Percentiles rank a stretch among this genome's conserved stretches.
Conservation (phyloP, 2,797 vertebrate genomes). For the Anas bernieri region DNA sequence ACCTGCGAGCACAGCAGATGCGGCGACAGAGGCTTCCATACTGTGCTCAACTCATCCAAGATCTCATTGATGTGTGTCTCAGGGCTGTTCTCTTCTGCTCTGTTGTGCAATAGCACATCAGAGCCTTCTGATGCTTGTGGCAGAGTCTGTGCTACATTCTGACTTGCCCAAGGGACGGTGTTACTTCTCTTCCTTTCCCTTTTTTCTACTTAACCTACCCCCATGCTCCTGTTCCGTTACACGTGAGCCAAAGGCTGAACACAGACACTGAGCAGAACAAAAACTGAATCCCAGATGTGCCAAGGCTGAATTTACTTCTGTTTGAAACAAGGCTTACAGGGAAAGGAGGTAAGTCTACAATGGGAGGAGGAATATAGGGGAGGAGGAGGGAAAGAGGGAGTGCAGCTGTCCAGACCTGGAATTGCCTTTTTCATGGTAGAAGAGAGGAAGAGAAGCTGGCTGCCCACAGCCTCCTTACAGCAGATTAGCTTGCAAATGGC, state of each 20-base stretch:
- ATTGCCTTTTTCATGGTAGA: background rate
- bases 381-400: background rate
- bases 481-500: background rate
- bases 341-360: background rate
- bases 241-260: background rate
- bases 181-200: background rate
- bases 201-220: background rate
- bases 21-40: background rate
- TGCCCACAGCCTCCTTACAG: background rate
- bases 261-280: background rate
- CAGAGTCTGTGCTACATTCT: slow-evolving; percentile 33
- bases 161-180: background rate
- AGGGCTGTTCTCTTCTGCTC: slow-evolving; percentile 49
- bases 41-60: background rate
- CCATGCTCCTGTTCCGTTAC: background rate
- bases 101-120: slow-evolving; percentile 2
- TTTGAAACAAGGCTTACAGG: background rate
- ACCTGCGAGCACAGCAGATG: background rate
- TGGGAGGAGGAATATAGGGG: background rate
- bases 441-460: background rate
- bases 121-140: slow-evolving; percentile 16
- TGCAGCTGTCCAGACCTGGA: background rate
- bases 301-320: background rate
- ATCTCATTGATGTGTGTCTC: slow-evolving; percentile 27
- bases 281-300: background rate